A percentile compares a stretch with the other conserved stretches of the same genome.
phyloP scores from a whole-genome alignment of 2,113 vertebrate genomes.

The Pelodiscus sinensis region DNA sequence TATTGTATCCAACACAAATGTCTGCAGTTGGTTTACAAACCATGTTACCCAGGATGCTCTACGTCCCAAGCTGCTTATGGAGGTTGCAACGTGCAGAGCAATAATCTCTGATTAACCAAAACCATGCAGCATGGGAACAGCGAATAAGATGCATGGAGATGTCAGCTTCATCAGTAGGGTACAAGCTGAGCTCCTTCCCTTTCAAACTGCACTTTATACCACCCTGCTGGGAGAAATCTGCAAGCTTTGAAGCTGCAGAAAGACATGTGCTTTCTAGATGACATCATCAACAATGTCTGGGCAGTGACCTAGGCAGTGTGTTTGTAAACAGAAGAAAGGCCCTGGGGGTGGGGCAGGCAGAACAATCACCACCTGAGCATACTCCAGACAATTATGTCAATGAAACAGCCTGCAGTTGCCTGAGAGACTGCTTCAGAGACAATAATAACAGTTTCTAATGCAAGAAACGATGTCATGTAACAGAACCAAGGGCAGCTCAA shows the following conservation, averaged over 20 bases:
- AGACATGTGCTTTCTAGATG: conserved; percentile 66
- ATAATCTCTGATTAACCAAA: not conserved
- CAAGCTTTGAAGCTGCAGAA: not conserved
- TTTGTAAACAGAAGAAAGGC: conserved; percentile 79
- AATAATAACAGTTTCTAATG: not conserved
- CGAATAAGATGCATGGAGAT: not conserved
- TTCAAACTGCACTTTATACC: not conserved
- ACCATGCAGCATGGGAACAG: not conserved
- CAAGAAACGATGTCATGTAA: not conserved
- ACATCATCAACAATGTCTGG: conserved; percentile 41
- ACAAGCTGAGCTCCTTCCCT: not conserved
- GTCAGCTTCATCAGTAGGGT: not conserved
- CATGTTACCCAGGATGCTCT: conserved; percentile 69
- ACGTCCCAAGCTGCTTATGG: conserved; percentile 1
- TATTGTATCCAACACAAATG: conserved; percentile 39
- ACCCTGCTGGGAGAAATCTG: not conserved
- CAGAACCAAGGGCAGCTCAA: not conserved
- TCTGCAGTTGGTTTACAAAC: conserved; percentile 75
- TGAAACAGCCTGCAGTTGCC: not conserved
- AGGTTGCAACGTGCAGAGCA: conserved; percentile 8
- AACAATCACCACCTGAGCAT: not conserved
- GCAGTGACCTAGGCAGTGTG: conserved; percentile 61
- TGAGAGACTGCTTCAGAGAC: not conserved
- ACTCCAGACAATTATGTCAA: not conserved
- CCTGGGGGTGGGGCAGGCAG: conserved; percentile 39